Percentiles rank a stretch among this genome's conserved stretches.
Evolutionary conservation across 2,113 vertebrate species (phyloP).

Genomic region (Todiramphus chloris): DNA sequence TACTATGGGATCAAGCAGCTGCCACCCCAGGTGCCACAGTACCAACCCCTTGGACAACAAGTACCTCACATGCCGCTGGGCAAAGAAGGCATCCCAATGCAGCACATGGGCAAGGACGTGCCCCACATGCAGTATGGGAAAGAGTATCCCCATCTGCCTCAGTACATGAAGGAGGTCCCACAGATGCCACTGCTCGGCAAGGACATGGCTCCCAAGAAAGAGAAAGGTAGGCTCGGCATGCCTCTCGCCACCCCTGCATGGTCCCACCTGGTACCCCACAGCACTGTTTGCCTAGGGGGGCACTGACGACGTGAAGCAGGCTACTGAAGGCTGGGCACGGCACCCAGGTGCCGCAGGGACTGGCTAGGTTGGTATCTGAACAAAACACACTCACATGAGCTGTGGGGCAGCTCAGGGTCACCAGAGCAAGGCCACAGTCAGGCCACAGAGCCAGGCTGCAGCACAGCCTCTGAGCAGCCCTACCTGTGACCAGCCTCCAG

Average conservation of each 20-base stretch:
- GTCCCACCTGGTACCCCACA: background rate
- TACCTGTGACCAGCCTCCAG: background rate
- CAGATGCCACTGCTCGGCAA: slow-evolving; percentile 89
- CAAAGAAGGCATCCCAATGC: slow-evolving; percentile 83
- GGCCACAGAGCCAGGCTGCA: background rate
- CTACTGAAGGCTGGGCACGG: background rate
- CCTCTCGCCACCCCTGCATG: rapidly evolving
- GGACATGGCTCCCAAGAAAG: slow-evolving; percentile 84
- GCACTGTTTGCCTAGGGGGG: rapidly evolving
- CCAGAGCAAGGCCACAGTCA: background rate
- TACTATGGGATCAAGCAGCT: slow-evolving; percentile 92
- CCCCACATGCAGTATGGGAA: slow-evolving; percentile 89
- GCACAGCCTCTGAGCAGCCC: background rate
- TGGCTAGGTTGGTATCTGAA: background rate
- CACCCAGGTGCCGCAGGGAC: background rate
- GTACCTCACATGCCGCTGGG: slow-evolving; percentile 87
- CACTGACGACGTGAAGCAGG: background rate
- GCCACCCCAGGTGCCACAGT: slow-evolving; percentile 82
- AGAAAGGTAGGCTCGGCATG: slow-evolving; percentile 82
- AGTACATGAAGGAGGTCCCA: slow-evolving; percentile 91
- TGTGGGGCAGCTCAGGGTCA: background rate
- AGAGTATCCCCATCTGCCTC: slow-evolving; percentile 85
- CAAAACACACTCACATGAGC: background rate
- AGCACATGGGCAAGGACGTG: slow-evolving; percentile 88
- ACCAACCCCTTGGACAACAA: slow-evolving; percentile 87